Base-by-base conservation (phyloP, 2,797 vertebrate genomes). In the Lemur catta region DNA sequence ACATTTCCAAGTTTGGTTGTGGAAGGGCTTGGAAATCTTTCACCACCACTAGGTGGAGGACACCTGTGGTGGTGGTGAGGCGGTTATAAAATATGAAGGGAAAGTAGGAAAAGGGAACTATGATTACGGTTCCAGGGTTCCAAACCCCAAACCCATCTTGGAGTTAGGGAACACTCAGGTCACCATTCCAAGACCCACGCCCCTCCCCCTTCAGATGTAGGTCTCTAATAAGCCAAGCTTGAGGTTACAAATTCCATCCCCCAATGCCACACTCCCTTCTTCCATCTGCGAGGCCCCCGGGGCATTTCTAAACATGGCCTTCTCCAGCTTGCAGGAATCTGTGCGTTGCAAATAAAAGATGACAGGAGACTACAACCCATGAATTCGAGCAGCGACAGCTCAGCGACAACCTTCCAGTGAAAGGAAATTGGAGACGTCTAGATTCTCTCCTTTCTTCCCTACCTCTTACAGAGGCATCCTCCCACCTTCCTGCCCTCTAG, bases 11-110 rank as follows among this genome's bases (percentile, higher is more conserved):
- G 89, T 9, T 67, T 55, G 76, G 50, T 48, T 67, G 71, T 93
- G 71, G 59, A 92, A 90, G 55, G 74, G 15, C n/a, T 87, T 55
- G 46, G 63, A 59, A 96, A 78, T 81, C 35, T 78, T 81, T 72
- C 48, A 93, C 84, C 38, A 78, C 72, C 75, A 61, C 65, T 88
- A 72, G 61, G 61, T 57, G 52, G 87, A 57, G 78, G 72, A 81
- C 84, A 96, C 90, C 92, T 87, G 86, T 93, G 52, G 18, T 96
- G 89, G 69, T 38, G 48, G 17, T 38, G 28, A 26, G 41, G 52
- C 22, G 28, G 7, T 74, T 72, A 69, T 69, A 91, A 93, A 88
- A 79, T 41, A 57, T 20, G 67, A 95, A 96, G 55, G 6, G 61
- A 91, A 90, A 88, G 48, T n/a, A 91, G 81, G 57, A 93, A 92